Percentiles rank a stretch among this genome's conserved stretches.
These are phyloP conservation scores for Calliopsis andreniformis DNA, from an alignment of 1,140 invertebrate species.

Conservation along the genomic window DNA sequence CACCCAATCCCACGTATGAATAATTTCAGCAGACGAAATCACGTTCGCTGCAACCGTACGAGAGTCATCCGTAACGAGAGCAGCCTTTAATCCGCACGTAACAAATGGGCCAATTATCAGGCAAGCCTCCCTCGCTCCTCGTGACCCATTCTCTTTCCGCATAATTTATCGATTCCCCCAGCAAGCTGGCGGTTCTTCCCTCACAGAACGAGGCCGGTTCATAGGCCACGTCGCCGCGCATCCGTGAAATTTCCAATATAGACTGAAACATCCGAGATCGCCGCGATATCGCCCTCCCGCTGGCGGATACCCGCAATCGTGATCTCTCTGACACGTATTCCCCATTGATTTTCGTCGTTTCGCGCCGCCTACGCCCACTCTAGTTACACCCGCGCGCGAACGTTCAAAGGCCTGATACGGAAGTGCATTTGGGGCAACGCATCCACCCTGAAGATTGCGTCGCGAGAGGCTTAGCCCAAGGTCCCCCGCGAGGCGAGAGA, in stretches of 20 bases:
- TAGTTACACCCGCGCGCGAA: not conserved
- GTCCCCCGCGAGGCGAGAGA: not conserved
- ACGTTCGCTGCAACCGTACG: not conserved
- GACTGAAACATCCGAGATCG: conserved; percentile 9
- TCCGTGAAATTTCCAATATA: conserved; percentile 54
- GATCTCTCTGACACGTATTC: conserved; percentile 36
- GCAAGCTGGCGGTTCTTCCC: not conserved
- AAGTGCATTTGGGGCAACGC: not conserved
- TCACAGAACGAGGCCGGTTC: not conserved
- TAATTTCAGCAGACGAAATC: not conserved
- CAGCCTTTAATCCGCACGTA: conserved; percentile 28
- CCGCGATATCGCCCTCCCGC: conserved; percentile 13
- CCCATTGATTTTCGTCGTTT: conserved; percentile 42
- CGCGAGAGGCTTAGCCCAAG: not conserved
- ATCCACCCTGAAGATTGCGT: not conserved
- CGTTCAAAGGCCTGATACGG: not conserved
- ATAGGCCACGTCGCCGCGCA: not conserved
- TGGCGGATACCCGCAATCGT: not conserved
- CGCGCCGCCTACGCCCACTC: not conserved
- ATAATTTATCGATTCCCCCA: conserved; percentile 50
- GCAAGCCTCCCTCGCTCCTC: conserved; percentile 7
- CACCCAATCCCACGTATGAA: too few relatives aligned
- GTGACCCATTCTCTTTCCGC: conserved; percentile 50
- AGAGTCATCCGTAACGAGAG: conserved; percentile 2
- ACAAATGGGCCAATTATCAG: conserved; percentile 37